Percentiles rank a stretch among this genome's conserved stretches.
phyloP scores from a whole-genome alignment of 2,113 vertebrate genomes.

The Eurystomus gularis region DNA sequence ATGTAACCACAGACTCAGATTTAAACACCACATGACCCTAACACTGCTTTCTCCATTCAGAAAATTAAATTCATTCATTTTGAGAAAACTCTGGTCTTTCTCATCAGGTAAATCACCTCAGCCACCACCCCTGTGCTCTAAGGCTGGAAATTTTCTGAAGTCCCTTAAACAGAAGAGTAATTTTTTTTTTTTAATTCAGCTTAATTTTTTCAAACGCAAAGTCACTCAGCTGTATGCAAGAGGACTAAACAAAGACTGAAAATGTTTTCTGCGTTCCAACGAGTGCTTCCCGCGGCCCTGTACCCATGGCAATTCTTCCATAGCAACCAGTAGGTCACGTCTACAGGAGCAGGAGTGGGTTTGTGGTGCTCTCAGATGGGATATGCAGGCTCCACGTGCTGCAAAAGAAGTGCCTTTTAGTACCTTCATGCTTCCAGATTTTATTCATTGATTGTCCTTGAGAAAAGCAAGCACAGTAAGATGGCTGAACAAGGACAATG shows the following conservation, averaged over 20 bases:
- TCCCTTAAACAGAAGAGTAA: not conserved
- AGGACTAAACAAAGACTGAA: not conserved
- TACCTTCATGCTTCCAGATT: not conserved
- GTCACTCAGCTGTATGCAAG: not conserved
- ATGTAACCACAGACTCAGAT: not conserved
- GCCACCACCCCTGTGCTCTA: not conserved
- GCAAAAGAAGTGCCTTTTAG: not conserved
- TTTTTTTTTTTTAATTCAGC: not conserved
- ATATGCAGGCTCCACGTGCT: not conserved
- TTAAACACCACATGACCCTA: not conserved
- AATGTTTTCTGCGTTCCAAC: not conserved
- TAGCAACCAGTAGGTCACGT: not conserved
- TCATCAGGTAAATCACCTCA: not conserved
- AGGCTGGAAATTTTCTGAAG: not conserved
- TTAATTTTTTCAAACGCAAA: not conserved
- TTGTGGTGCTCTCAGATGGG: not conserved
- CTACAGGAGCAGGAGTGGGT: not conserved
- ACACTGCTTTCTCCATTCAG: not conserved
- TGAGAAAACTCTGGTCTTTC: not conserved
- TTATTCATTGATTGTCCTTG: not conserved
- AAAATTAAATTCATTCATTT: not conserved
- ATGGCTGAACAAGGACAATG: not conserved
- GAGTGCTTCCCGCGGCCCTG: fast-evolving
- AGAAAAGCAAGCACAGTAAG: not conserved
- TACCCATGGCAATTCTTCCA: not conserved